Base-by-base conservation (phyloP, 2,113 vertebrate genomes). In the Aphyosemion australe region DNA sequence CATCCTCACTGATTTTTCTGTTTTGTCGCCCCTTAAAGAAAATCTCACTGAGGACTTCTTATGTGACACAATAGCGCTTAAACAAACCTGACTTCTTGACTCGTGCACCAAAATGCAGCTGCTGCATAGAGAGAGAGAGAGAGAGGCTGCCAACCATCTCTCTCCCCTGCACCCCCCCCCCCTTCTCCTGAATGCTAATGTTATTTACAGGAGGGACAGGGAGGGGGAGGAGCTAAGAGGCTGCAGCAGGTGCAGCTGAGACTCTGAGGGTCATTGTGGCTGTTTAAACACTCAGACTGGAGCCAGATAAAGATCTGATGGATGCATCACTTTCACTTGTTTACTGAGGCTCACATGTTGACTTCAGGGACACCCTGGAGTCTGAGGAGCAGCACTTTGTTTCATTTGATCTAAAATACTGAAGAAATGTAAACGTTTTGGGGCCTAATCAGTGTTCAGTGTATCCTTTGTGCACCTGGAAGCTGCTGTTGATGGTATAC, bases 201-300 rank as follows among this genome's bases (percentile, higher is more conserved):
- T 60, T 76, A 74, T 82, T 79, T 87, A 84, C 85, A 86, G 77
- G 78, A 80, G 26, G 26, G 56, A 34, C 32, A 21, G 64, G 65
- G 64, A 61, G 2, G 56, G 26, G 48, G 59, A 58, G 77, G 72
- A 78, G 74, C 61, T 50, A 26, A 5, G 26, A 26, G 48, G 20
- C 69, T 61, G 80, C n/a, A 51, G 82, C 88, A 90, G 88, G 86
- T 86, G 88, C 86, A 87, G 77, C 80, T 65, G 74, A 70, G 58
- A 61, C 41, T 74, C 54, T 72, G 16, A 71, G 47, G 56, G 56
- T 63, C 78, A 72, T 70, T 83, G 84, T 83, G 70, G 69, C n/a
- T 34, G 48, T 46, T 39, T 14, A 70, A 69, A 76, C 48, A 77
- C 64, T 61, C 53, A 55, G 20, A 45, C n/a, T 54, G 53, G 50